Evolutionary conservation across 2,888 invertebrate genomes (phyloP).

Genomic region (Lissocephala sabroskyi): DNA sequence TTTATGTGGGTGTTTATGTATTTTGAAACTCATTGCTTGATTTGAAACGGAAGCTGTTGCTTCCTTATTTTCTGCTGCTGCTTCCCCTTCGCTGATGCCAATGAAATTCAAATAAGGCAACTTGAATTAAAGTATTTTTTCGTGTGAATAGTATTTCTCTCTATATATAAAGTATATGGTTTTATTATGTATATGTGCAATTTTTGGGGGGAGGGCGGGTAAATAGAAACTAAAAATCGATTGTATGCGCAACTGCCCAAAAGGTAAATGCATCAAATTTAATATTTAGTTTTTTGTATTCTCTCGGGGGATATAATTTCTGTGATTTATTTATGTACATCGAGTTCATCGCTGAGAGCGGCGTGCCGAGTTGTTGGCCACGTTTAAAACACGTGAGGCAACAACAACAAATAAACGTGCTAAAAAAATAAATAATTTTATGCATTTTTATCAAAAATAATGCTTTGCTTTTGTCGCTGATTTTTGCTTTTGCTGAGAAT

Average conservation of each 20-base stretch:
- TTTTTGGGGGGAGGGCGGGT: no score
- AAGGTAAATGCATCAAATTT: constrained; percentile 17
- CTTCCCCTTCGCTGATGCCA: constrained; percentile 21
- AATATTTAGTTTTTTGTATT: no score
- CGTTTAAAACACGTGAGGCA: constrained; percentile 22
- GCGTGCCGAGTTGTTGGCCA: constrained; percentile 3
- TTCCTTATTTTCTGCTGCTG: neutral
- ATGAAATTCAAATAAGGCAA: constrained; percentile 66
- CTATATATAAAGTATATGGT: neutral
- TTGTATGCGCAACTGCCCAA: no score
- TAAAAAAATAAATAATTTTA: constrained; percentile 15
- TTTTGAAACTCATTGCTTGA: no score
- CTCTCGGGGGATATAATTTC: no score
- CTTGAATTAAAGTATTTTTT: constrained; percentile 49
- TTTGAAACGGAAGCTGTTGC: neutral
- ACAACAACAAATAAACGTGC: constrained; percentile 18
- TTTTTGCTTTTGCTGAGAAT: constrained; percentile 12
- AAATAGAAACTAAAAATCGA: neutral
- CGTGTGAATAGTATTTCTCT: constrained; percentile 17
- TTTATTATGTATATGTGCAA: no score
- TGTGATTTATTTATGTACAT: constrained; percentile 9
- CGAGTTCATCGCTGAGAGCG: neutral
- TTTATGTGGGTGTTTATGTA: no score
- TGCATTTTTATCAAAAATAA: constrained; percentile 57
- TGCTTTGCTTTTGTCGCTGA: constrained; percentile 47